These are phyloP conservation scores for Columba guinea DNA, from an alignment of 2,797 vertebrate genomes.

Conservation along the genomic window DNA sequence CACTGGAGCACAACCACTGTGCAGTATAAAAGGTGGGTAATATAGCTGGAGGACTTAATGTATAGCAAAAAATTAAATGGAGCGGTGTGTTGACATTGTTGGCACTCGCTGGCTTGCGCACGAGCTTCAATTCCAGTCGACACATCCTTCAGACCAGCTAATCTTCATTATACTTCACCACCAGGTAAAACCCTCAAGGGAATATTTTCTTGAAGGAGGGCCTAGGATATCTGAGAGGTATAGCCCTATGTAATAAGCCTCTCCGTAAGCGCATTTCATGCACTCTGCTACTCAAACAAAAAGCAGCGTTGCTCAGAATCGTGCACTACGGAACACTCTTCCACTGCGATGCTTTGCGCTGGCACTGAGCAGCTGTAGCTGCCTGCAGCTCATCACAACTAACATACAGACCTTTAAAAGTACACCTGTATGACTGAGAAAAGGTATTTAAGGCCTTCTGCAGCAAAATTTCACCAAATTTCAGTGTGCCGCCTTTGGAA, in stretches of 20 bases:
- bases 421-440: background rate
- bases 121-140: background rate
- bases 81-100: background rate
- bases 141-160: background rate
- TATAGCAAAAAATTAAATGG: background rate
- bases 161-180: background rate
- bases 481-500: background rate
- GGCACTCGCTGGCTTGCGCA: background rate
- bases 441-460: background rate
- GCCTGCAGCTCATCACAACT: background rate
- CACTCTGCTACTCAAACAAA: background rate
- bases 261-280: background rate
- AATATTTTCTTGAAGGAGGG: background rate
- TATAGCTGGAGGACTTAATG: background rate
- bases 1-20: background rate
- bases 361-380: background rate
- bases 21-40: background rate
- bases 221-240: background rate
- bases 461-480: background rate
- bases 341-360: background rate
- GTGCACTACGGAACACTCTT: background rate
- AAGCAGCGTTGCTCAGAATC: background rate
- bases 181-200: background rate
- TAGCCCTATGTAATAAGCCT: background rate
- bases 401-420: background rate